Base-by-base conservation (phyloP, 2,113 vertebrate genomes). In the Zosterops japonicus region DNA sequence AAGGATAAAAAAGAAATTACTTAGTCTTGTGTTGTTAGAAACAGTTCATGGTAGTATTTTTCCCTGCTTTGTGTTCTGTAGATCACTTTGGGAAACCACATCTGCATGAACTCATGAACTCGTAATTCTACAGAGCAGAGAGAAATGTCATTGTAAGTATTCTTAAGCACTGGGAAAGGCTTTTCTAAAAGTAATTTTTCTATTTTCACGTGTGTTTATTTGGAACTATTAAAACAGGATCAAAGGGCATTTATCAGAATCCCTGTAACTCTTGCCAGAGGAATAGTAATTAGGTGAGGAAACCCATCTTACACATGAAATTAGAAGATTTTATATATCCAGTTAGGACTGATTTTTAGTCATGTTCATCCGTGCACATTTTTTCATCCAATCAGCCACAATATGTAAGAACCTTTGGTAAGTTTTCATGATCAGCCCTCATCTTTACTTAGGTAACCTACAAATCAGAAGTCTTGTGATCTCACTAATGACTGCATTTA, bases 1-100 rank as follows among this genome's bases (percentile, higher is more conserved):
- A 93, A 90, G 33, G 47, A 93, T 33, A 46, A 86, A 85, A 76
- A 94, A 94, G 4, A 93, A 64, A 83, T 87, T 72, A 80, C 49
- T 47, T 39, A 18, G 59, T 79, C 49, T 91, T 23, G 72, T 8
- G 14, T 61, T 72, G 49, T 36, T 70, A 46, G 16, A 90, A 91
- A 91, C n/a, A 92, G 41, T 41, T 68, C 18, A 35, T 47, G 52
- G 5, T 55, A 44, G 25, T 74, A 35, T 39, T 35, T 74, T 83
- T 33, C 53, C 18, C 42, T 70, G 8, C 29, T 78, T 72, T 21
- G 21, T 46, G 20, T 42, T 17, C 60, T 10, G 14, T 20, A 42
- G 21, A 15, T 8, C 4, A 19, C 31, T 57, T 49, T 17, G 25
- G 65, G 36, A 69, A 83, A 91, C 6, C 29, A 79, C 57, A 19